Percentiles rank a stretch among this genome's conserved stretches.
These are phyloP conservation scores for Calycopis cecrops DNA, from an alignment of 1,140 invertebrate genomes.

Conservation along the genomic window DNA sequence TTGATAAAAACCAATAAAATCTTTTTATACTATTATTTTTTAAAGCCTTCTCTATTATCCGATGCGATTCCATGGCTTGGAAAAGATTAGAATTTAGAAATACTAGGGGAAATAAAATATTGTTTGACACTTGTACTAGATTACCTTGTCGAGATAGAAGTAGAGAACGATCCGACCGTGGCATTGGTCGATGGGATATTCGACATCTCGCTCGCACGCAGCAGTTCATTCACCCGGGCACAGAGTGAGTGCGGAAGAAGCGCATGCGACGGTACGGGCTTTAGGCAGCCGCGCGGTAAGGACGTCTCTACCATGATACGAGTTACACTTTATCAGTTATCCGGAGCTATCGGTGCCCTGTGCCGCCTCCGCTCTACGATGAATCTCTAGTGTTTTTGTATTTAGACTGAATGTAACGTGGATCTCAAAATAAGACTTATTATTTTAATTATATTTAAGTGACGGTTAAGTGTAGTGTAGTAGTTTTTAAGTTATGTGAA, in stretches of 20 bases:
- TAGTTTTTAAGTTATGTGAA: slow-evolving; percentile 62
- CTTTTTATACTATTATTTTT: no score
- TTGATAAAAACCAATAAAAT: no score
- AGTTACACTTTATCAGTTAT: slow-evolving; percentile 67
- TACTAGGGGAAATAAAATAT: slow-evolving; percentile 34
- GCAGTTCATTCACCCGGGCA: slow-evolving; percentile 66
- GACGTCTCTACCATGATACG: slow-evolving; percentile 65
- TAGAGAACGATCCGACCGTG: slow-evolving; percentile 49
- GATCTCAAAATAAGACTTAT: slow-evolving; percentile 72
- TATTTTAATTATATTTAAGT: slow-evolving; percentile 63
- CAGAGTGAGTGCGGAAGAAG: slow-evolving; percentile 57
- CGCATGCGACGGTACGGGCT: slow-evolving; percentile 47
- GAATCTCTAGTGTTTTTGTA: slow-evolving; percentile 42
- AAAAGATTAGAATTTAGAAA: slow-evolving; percentile 29
- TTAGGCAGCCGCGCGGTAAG: slow-evolving; percentile 50
- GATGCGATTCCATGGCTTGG: neutral
- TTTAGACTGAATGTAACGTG: slow-evolving; percentile 66
- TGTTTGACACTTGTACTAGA: slow-evolving; percentile 52
- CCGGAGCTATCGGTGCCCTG: slow-evolving; percentile 59
- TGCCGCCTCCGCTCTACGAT: slow-evolving; percentile 52
- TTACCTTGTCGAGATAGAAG: slow-evolving; percentile 48
- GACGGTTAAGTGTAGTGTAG: slow-evolving; percentile 58
- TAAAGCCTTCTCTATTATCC: neutral
- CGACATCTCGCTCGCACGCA: slow-evolving; percentile 48
- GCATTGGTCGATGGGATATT: slow-evolving; percentile 44